Percentiles rank a stretch among this genome's conserved stretches.
These are phyloP conservation scores for Papilio polytes DNA, from an alignment of 1,140 invertebrate genomes.

Conservation along the genomic window DNA sequence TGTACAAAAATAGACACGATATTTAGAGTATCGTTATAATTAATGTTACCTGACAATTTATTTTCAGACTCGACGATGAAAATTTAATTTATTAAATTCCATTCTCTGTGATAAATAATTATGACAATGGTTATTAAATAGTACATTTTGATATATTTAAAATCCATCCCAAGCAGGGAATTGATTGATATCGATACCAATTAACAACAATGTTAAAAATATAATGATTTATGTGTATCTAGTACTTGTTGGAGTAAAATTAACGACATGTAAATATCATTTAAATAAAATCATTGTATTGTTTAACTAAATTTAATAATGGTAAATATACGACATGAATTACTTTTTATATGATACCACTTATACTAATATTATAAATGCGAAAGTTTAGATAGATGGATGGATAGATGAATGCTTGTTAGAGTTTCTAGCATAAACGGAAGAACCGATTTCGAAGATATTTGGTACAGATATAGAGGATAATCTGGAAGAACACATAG, in stretches of 20 bases:
- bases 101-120: not conserved
- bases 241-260: not conserved
- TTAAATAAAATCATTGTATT: not conserved
- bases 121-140: not conserved
- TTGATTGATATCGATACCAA: not conserved
- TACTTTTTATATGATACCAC: no score
- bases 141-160: not conserved
- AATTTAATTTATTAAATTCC: conserved; percentile 27
- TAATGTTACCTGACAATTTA: conserved; percentile 39
- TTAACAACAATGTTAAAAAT: not conserved
- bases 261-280: not conserved
- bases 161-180: not conserved
- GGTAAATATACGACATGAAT: no score
- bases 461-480: no score
- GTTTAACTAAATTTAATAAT: not conserved
- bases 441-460: no score
- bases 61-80: conserved; percentile 24
- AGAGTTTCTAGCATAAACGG: no score
- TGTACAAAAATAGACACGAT: conserved; percentile 62
- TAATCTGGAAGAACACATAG: no score
- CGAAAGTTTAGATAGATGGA: no score
- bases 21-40: conserved; percentile 43
- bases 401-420: no score
- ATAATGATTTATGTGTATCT: not conserved
- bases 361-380: no score